Evolutionary conservation across 2,888 invertebrate genomes (phyloP).

Genomic region (Tachystola acroxantha): DNA sequence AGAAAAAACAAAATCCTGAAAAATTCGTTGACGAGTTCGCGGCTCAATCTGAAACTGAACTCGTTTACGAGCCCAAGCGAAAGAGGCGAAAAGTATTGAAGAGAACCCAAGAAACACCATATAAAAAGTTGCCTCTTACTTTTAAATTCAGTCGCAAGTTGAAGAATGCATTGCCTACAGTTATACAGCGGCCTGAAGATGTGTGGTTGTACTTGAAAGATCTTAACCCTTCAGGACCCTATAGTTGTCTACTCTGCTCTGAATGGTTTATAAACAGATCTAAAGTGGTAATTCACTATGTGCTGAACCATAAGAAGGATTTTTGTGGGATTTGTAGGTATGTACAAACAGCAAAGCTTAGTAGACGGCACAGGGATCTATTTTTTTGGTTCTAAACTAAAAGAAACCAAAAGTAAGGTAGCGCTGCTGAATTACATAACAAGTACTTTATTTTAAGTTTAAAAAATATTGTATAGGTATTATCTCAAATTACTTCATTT

Average conservation of each 20-base stretch:
- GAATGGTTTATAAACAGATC: constrained; percentile 70
- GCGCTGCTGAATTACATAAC: too few species aligned
- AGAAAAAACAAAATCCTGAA: constrained; percentile 41
- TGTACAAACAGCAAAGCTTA: too few species aligned
- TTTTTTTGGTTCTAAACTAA: too few species aligned
- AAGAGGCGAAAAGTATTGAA: constrained; percentile 29
- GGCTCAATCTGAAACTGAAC: constrained; percentile 10
- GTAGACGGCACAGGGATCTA: too few species aligned
- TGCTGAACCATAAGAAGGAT: constrained; percentile 72
- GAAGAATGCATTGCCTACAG: constrained; percentile 23
- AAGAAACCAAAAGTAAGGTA: too few species aligned
- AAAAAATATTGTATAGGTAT: too few species aligned
- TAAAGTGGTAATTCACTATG: constrained; percentile 66
- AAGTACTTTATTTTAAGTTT: too few species aligned
- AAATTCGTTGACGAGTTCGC: constrained; percentile 18
- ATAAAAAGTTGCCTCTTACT: constrained; percentile 21
- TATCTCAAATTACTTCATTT: too few species aligned
- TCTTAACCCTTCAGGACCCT: constrained; percentile 61
- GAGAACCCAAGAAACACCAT: constrained; percentile 15
- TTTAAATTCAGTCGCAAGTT: constrained; percentile 27
- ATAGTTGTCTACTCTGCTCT: constrained; percentile 63
- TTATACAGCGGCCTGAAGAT: constrained; percentile 57
- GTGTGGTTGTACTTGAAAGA: constrained; percentile 73
- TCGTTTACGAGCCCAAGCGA: constrained; percentile 19
- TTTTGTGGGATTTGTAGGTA: constrained; percentile 73